phyloP scores from a whole-genome alignment of 1,140 invertebrate species.

The Ectropis grisescens region DNA sequence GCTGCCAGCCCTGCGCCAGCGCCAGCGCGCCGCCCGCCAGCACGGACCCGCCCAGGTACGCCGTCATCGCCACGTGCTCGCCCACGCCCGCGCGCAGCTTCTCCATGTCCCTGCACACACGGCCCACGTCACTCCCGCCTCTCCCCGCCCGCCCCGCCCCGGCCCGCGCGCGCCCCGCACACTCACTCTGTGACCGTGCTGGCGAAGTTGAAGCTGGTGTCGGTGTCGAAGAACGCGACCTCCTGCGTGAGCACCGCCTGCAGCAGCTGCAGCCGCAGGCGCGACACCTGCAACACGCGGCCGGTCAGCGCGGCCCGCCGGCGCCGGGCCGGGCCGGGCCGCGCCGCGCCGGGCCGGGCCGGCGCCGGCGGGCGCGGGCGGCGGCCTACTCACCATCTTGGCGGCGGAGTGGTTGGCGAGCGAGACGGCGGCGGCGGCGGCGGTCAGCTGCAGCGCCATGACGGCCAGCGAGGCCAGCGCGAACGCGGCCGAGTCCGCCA shows the following conservation, averaged over 20 bases:
- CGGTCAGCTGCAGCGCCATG: slow-evolving; percentile 71
- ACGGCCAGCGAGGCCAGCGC: slow-evolving; percentile 70
- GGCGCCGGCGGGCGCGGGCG: not conserved
- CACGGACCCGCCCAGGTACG: slow-evolving; percentile 78
- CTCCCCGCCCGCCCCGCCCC: no score
- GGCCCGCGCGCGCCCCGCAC: no score
- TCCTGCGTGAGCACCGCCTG: slow-evolving; percentile 87
- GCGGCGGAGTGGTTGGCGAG: slow-evolving; percentile 72
- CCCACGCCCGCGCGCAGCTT: slow-evolving; percentile 90
- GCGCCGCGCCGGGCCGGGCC: slow-evolving; percentile 68
- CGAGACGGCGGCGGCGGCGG: slow-evolving; percentile 73
- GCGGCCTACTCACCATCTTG: slow-evolving; percentile 57
- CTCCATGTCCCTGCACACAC: slow-evolving; percentile 81
- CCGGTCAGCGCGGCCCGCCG: slow-evolving; percentile 81
- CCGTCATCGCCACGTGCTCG: slow-evolving; percentile 86
- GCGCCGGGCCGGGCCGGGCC: slow-evolving; percentile 77
- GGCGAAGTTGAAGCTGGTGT: slow-evolving; percentile 90
- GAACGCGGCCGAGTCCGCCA: slow-evolving; percentile 75
- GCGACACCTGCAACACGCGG: slow-evolving; percentile 79
- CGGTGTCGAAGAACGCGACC: slow-evolving; percentile 91
- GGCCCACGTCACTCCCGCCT: no score
- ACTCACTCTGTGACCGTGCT: slow-evolving; percentile 89
- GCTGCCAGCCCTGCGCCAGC: slow-evolving; percentile 83
- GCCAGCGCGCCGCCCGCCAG: slow-evolving; percentile 77
- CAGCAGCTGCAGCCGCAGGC: slow-evolving; percentile 80